Evolutionary conservation across 2,113 vertebrate species (phyloP), one percentile per base, ranked within the genome.

Genomic region (Corydoras sp.): DNA sequence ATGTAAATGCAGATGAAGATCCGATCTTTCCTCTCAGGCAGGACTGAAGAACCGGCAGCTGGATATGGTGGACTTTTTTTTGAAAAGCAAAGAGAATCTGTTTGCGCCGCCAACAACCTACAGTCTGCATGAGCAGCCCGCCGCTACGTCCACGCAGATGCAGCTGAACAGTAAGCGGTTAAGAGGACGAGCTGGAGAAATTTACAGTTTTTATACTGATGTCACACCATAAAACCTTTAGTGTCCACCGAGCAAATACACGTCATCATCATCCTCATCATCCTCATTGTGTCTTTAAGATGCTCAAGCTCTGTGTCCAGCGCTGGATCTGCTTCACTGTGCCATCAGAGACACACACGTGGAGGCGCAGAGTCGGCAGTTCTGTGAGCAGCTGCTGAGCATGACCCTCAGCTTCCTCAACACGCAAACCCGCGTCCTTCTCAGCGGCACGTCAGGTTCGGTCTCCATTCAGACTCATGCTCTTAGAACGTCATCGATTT

Each of bases 11-110:
- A 53, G 51, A 53, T 53, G 10, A 2, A 2, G 51, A 14, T 53
- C 13, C 5, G 35, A 43, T 43, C 4, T 43, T 43, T 43, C 30
- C 72, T 70, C 77, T 50, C 53, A 99, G 97, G 93, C 95, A 2
- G 97, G 95, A 4, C 85, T 99, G 86, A 94, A 96, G 81, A 97
- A 98, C 80, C 93, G 84, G 53, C 97, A 99, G 49, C 87, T 99
- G 72, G 97, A 99, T 78, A 99, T 92, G 0, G 95, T 98, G 9
- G 92, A 97, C 56, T 94, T 99, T 58, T 99, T 95, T 80, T 79
- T 99, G 68, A 99, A 98, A 82, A 99, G 95, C 82, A 98, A 97
- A 82, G 93, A 94, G 80, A 93, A 91, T 50, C 70, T 96, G 65
- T 87, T 97, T 73, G 85, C 8, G 55, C 79, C 86, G 14, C 50